A percentile compares a stretch with the other conserved stretches of the same genome.
Evolutionary conservation across 1,140 invertebrate species (phyloP).

Genomic region (Drosophila triauraria): DNA sequence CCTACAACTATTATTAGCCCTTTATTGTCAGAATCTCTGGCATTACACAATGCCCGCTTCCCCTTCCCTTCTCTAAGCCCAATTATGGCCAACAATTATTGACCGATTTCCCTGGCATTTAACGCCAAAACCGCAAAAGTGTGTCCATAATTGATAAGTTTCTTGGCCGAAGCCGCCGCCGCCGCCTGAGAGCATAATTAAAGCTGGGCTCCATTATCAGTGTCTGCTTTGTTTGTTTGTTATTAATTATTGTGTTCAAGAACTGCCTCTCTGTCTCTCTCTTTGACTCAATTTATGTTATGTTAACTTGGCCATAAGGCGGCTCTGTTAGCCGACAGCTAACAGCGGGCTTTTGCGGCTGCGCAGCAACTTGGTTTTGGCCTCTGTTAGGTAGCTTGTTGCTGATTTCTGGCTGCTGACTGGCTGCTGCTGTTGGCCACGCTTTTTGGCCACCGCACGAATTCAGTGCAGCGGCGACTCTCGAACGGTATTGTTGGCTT

Average conservation of each 20-base stretch:
- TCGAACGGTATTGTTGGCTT: slow-evolving; percentile 83
- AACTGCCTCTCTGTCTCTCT: not conserved
- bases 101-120: slow-evolving; percentile 38
- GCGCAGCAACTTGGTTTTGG: slow-evolving; percentile 57
- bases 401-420: slow-evolving; percentile 26
- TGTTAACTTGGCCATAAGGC: slow-evolving; percentile 31
- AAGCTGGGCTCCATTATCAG: slow-evolving; percentile 24
- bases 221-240: slow-evolving; percentile 23
- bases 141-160: slow-evolving; percentile 47
- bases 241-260: slow-evolving; percentile 24
- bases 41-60: slow-evolving; percentile 12
- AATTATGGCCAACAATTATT: slow-evolving; percentile 27
- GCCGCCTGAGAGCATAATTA: slow-evolving; percentile 22
- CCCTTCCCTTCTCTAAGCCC: not conserved
- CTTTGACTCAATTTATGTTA: slow-evolving; percentile 3
- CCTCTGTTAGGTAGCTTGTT: slow-evolving; percentile 40
- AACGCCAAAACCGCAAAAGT: slow-evolving; percentile 37
- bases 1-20: not conserved
- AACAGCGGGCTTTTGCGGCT: slow-evolving; percentile 55
- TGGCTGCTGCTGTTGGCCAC: slow-evolving; percentile 42
- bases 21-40: slow-evolving; percentile 8
- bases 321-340: not conserved
- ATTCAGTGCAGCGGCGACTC: slow-evolving; percentile 84
- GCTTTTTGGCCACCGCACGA: slow-evolving; percentile 71
- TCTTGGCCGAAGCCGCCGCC: slow-evolving; percentile 17